phyloP scores from a whole-genome alignment of 2,888 invertebrate species.

The Xanthorhoe spadicearia region DNA sequence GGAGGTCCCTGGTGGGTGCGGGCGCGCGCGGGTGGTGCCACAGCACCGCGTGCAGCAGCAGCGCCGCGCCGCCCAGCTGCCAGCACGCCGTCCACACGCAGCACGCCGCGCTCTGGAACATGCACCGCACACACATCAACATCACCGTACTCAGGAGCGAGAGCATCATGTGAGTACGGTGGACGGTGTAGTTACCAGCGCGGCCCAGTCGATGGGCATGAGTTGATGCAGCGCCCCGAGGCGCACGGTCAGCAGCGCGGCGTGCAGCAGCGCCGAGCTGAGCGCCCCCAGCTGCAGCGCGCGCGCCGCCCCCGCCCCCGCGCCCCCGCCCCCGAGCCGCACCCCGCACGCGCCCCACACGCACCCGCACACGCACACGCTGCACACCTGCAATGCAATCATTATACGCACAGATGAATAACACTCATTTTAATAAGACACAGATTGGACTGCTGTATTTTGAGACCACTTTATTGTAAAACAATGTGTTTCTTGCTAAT shows the following conservation, averaged over 20 bases:
- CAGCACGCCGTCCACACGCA: constrained; percentile 49
- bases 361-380: constrained; percentile 54
- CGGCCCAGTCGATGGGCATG: constrained; percentile 75
- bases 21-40: constrained; percentile 55
- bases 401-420: too few relatives aligned
- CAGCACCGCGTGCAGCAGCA: constrained; percentile 61
- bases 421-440: too few relatives aligned
- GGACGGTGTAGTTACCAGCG: too few relatives aligned
- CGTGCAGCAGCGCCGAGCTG: constrained; percentile 71
- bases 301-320: constrained; percentile 73
- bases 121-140: not conserved
- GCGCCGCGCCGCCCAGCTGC: constrained; percentile 55
- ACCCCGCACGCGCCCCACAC: constrained; percentile 64
- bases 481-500: too few relatives aligned
- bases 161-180: too few relatives aligned
- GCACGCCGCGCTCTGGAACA: constrained; percentile 49
- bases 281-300: constrained; percentile 71
- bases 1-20: constrained; percentile 45
- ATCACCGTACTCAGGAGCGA: too few relatives aligned
- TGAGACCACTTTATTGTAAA: too few relatives aligned
- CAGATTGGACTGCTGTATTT: too few relatives aligned
- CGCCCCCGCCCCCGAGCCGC: constrained; percentile 57
- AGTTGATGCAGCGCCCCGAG: constrained; percentile 69
- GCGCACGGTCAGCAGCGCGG: constrained; percentile 65
- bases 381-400: constrained; percentile 52